Evolutionary conservation across 2,888 invertebrate species (phyloP).

Genomic region (Periphyllus acericola): DNA sequence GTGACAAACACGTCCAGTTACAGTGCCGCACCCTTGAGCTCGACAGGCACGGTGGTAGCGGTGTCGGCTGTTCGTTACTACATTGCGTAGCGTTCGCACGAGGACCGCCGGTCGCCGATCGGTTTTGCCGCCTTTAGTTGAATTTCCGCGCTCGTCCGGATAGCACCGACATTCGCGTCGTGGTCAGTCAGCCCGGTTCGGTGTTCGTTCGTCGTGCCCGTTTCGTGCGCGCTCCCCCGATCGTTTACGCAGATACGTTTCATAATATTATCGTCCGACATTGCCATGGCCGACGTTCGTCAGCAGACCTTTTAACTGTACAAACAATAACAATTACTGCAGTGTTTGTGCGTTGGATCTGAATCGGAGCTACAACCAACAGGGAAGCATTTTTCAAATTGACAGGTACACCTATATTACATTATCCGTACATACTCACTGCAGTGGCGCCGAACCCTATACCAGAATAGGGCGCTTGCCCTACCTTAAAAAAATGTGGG

Average conservation of each 20-base stretch:
- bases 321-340: no score
- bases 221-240: neutral
- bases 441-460: no score
- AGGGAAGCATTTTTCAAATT: neutral
- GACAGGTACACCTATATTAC: neutral
- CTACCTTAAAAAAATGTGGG: no score
- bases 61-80: neutral
- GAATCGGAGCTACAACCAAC: no score
- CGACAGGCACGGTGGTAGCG: neutral
- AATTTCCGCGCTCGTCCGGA: neutral
- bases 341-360: no score
- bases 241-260: neutral
- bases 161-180: neutral
- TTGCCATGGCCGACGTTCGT: neutral
- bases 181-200: no score
- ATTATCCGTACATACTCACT: no score
- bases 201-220: neutral
- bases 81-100: neutral
- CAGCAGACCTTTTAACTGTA: no score
- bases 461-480: no score
- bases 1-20: neutral
- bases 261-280: no score
- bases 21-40: neutral
- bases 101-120: neutral
- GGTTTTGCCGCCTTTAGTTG: conserved; percentile 59